Conservation (phyloP, 2,797 vertebrate species). For the Enteromius treurensis region DNA sequence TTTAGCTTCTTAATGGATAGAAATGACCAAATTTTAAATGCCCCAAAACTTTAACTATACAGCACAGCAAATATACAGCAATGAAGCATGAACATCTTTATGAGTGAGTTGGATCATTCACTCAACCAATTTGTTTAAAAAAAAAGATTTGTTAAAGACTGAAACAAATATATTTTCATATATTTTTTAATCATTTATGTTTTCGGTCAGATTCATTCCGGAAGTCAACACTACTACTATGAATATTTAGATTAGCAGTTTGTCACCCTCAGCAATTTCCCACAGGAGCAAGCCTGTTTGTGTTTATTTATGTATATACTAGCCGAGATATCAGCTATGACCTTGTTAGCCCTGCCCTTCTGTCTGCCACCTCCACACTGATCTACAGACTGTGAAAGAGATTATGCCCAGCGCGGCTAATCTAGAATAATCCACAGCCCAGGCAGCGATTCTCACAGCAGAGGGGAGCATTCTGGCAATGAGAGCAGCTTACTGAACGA, state of each 20-base stretch:
- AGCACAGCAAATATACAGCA: background rate
- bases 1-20: background rate
- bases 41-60: background rate
- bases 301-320: constrained; percentile 5
- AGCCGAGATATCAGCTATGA: constrained; percentile 29
- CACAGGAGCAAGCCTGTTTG: constrained; percentile 27
- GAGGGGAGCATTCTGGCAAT: constrained; percentile 29
- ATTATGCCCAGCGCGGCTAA: constrained; percentile 53
- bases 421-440: constrained; percentile 58
- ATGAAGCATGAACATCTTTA: background rate
- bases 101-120: background rate
- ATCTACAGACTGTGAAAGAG: constrained; percentile 39
- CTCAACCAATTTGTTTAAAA: background rate
- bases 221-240: background rate
- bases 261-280: constrained; percentile 14
- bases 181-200: background rate
- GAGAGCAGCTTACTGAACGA: constrained; percentile 42
- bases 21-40: background rate
- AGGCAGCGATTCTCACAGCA: constrained; percentile 16
- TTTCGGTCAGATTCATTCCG: background rate
- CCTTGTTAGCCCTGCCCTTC: constrained; percentile 32
- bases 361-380: constrained; percentile 40
- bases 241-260: background rate
- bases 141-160: background rate
- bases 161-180: background rate